Percentiles rank a stretch among this genome's conserved stretches.
phyloP scores from a whole-genome alignment of 53 echinoderm and acorn worm species.

The Temnopleurus reevesii region DNA sequence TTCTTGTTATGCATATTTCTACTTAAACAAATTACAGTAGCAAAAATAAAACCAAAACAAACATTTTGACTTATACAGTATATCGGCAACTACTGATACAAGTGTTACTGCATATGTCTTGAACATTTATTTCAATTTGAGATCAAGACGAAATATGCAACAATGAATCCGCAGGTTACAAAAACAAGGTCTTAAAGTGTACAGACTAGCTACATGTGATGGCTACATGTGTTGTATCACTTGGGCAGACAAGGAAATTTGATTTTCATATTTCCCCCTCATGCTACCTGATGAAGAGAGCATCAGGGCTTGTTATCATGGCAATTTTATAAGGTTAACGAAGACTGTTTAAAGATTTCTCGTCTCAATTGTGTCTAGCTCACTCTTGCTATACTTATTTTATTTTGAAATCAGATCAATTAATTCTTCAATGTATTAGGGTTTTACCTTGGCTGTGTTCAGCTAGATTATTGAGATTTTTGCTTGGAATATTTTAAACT shows the following conservation, averaged over 20 bases:
- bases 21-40: too few species aligned
- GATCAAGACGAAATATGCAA: too few species aligned
- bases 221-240: slow-evolving; percentile 33
- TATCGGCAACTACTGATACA: too few species aligned
- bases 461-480: neutral
- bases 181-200: neutral
- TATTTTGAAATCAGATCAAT: neutral
- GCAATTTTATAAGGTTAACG: neutral
- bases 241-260: slow-evolving; percentile 43
- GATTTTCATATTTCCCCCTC: slow-evolving; percentile 41
- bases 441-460: neutral
- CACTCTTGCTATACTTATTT: neutral
- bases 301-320: neutral
- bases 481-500: neutral
- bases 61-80: too few species aligned
- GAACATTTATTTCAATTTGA: too few species aligned
- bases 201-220: slow-evolving; percentile 34
- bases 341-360: neutral
- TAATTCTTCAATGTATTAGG: neutral
- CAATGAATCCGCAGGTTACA: too few species aligned
- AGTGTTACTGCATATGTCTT: too few species aligned
- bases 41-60: too few species aligned
- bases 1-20: too few species aligned
- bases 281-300: slow-evolving; percentile 4
- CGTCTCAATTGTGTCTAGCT: neutral